Percentiles rank a stretch among this genome's conserved stretches.
These are phyloP conservation scores for Ganaspis sp. DNA, from an alignment of 1,140 invertebrate genomes.

Conservation along the genomic window DNA sequence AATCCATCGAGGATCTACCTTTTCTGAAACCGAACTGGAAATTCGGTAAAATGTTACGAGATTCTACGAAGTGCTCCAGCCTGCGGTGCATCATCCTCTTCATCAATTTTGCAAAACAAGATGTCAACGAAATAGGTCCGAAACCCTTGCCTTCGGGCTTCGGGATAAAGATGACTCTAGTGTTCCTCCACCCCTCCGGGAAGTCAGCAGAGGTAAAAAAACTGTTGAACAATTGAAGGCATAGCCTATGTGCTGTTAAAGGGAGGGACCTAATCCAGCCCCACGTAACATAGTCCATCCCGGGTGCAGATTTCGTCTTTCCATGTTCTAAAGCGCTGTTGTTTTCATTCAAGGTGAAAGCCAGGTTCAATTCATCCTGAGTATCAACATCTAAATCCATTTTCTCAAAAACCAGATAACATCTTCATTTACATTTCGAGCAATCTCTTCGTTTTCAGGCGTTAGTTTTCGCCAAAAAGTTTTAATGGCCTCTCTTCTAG, in stretches of 20 bases:
- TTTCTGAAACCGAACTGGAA: neutral
- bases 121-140: neutral
- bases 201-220: conserved; percentile 3
- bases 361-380: neutral
- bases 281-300: neutral
- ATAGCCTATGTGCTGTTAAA: neutral
- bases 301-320: neutral
- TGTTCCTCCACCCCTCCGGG: neutral
- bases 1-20: neutral
- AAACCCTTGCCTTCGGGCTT: neutral
- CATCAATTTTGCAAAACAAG: neutral
- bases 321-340: neutral
- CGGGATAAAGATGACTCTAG: neutral
- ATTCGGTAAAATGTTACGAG: neutral
- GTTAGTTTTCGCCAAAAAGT: too few relatives aligned
- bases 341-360: neutral
- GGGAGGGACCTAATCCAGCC: neutral
- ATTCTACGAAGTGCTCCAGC: neutral
- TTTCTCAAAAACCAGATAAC: too few relatives aligned
- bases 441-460: too few relatives aligned
- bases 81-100: neutral
- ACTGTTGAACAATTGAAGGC: neutral
- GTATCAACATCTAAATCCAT: too few relatives aligned
- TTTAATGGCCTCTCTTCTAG: too few relatives aligned
- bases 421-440: too few relatives aligned